phyloP scores from a whole-genome alignment of 2,888 invertebrate genomes.

The Bhutanitis thaidina region DNA sequence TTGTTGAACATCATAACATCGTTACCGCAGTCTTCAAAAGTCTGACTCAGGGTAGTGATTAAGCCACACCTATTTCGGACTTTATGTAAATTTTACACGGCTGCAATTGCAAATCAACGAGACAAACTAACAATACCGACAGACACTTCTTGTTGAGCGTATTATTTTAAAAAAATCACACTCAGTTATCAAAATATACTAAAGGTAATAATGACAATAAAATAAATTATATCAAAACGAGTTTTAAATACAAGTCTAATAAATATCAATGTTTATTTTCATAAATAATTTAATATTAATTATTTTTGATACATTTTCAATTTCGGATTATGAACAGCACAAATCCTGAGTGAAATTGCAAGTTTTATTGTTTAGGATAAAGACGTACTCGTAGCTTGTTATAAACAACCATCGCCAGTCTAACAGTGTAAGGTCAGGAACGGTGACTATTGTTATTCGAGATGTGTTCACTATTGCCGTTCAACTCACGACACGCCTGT shows the following conservation, averaged over 20 bases:
- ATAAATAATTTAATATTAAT: too few species aligned
- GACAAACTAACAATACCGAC: conserved; percentile 18
- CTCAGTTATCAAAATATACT: too few species aligned
- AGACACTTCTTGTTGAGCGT: neutral
- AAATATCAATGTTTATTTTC: too few species aligned
- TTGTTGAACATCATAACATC: too few species aligned
- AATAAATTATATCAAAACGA: too few species aligned
- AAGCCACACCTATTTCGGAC: too few species aligned
- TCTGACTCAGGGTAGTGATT: too few species aligned
- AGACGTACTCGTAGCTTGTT: conserved; percentile 6
- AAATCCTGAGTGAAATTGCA: conserved; percentile 3
- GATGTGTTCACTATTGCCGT: conserved; percentile 41
- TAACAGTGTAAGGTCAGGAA: conserved; percentile 43
- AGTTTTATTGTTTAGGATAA: neutral
- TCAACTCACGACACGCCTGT: conserved; percentile 58
- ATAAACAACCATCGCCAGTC: conserved; percentile 10
- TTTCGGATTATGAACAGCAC: conserved; percentile 7
- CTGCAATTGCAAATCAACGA: conserved; percentile 20
- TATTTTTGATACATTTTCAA: neutral
- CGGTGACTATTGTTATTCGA: conserved; percentile 51
- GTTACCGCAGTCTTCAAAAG: too few species aligned
- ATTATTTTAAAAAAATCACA: too few species aligned
- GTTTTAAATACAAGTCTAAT: too few species aligned
- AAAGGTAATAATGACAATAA: too few species aligned
- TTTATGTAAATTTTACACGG: too few species aligned